Percentiles rank a stretch among this genome's conserved stretches.
Conservation (phyloP, 1,140 invertebrate genomes). For the Probaryconus sp. region DNA sequence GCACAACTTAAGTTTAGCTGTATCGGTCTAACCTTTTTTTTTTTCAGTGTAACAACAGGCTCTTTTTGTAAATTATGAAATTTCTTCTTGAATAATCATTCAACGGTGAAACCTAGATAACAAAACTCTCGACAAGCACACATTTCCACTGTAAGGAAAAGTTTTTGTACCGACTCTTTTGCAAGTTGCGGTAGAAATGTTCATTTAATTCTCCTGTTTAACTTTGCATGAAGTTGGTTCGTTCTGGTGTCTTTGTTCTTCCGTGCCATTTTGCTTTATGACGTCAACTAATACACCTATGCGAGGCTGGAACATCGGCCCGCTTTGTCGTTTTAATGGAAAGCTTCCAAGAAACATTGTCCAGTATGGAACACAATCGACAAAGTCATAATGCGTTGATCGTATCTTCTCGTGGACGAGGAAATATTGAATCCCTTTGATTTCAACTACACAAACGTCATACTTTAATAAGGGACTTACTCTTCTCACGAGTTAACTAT, state of each 20-base stretch:
- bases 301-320: slow-evolving; percentile 17
- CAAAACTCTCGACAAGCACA: too few species aligned
- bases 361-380: slow-evolving; percentile 18
- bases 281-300: slow-evolving; percentile 19
- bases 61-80: too few species aligned
- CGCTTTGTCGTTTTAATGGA: slow-evolving; percentile 13
- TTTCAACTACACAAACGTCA: too few species aligned
- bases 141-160: too few species aligned
- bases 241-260: slow-evolving; percentile 19
- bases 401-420: background rate
- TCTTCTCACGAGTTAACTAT: too few species aligned
- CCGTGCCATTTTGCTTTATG: slow-evolving; percentile 15
- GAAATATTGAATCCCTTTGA: background rate
- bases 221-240: background rate
- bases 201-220: slow-evolving; percentile 15
- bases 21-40: too few species aligned
- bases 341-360: slow-evolving; percentile 16
- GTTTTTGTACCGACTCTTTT: too few species aligned
- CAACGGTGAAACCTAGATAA: too few species aligned
- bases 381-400: slow-evolving; percentile 7
- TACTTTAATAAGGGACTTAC: too few species aligned
- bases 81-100: too few species aligned
- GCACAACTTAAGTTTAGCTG: too few species aligned
- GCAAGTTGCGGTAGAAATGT: slow-evolving; percentile 2
- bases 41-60: too few species aligned